These are phyloP conservation scores for Neodiprion lecontei DNA, from an alignment of 1,140 invertebrate species.

Conservation along the genomic window DNA sequence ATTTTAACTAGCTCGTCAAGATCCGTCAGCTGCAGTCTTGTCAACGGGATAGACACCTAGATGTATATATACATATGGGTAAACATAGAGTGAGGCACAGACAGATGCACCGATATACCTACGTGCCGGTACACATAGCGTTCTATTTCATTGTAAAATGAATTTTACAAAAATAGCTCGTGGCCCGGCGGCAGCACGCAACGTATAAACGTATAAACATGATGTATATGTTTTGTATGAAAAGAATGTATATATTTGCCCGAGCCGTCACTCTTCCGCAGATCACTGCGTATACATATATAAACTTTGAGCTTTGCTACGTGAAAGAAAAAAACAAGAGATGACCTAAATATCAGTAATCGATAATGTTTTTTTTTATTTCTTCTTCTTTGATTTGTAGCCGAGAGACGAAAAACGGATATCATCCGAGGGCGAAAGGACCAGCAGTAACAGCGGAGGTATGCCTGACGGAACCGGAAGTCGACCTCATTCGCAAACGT, in stretches of 20 bases:
- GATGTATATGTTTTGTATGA: too few relatives aligned
- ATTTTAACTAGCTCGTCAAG: not conserved
- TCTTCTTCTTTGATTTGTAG: constrained; percentile 29
- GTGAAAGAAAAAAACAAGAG: too few relatives aligned
- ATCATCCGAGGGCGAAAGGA: constrained; percentile 56
- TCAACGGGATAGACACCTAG: not conserved
- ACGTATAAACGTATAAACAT: too few relatives aligned
- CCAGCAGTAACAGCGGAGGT: constrained; percentile 44
- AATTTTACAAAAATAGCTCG: not conserved
- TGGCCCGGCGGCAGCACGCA: not conserved
- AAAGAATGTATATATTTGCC: too few relatives aligned
- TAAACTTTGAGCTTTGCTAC: too few relatives aligned
- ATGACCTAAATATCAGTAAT: not conserved
- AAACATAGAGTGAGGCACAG: not conserved
- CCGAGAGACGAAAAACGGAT: constrained; percentile 53
- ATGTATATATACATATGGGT: not conserved
- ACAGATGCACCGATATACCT: too few relatives aligned
- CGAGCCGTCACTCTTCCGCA: too few relatives aligned
- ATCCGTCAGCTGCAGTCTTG: not conserved
- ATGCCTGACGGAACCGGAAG: constrained; percentile 54
- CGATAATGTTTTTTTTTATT: constrained; percentile 20
- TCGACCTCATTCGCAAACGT: constrained; percentile 67
- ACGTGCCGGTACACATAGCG: too few relatives aligned
- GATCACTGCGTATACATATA: too few relatives aligned
- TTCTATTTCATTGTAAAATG: not conserved